These are phyloP conservation scores for Drosophila orena DNA, from an alignment of 1,140 invertebrate genomes.

Conservation along the genomic window DNA sequence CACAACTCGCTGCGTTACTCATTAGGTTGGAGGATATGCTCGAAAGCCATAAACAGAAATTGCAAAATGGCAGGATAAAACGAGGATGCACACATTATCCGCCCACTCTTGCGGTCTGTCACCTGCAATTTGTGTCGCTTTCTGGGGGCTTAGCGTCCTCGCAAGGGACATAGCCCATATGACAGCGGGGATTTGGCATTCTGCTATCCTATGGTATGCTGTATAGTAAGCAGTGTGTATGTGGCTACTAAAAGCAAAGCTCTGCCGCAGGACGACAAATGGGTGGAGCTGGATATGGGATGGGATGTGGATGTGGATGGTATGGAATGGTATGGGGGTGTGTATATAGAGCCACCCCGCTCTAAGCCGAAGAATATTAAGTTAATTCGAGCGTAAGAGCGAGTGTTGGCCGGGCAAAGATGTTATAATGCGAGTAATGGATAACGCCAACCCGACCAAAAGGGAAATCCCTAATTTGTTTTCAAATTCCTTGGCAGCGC, in stretches of 20 bases:
- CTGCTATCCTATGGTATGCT: too few relatives aligned
- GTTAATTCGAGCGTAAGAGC: slow-evolving; percentile 37
- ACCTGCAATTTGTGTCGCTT: slow-evolving; percentile 54
- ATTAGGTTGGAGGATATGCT: slow-evolving; percentile 24
- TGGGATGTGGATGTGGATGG: too few relatives aligned
- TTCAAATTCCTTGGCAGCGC: slow-evolving; percentile 33
- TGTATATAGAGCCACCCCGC: neutral
- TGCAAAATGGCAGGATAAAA: slow-evolving; percentile 20
- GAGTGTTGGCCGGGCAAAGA: slow-evolving; percentile 20
- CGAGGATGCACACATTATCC: slow-evolving; percentile 16
- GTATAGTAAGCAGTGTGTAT: too few relatives aligned
- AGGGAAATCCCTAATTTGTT: slow-evolving; percentile 32
- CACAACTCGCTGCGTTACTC: neutral
- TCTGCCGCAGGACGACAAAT: too few relatives aligned
- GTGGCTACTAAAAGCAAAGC: slow-evolving; percentile 2
- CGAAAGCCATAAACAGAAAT: slow-evolving; percentile 34
- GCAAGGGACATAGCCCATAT: slow-evolving; percentile 32
- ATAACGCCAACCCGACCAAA: slow-evolving; percentile 17
- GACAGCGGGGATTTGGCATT: slow-evolving; percentile 43
- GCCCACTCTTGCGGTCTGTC: slow-evolving; percentile 39
- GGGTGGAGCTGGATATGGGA: too few relatives aligned
- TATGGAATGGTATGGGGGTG: neutral
- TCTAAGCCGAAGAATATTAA: slow-evolving; percentile 33
- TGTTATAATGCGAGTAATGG: slow-evolving; percentile 39
- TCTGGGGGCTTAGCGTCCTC: slow-evolving; percentile 44